phyloP scores from a whole-genome alignment of 2,888 invertebrate species.

The Ormyrus thymus region DNA sequence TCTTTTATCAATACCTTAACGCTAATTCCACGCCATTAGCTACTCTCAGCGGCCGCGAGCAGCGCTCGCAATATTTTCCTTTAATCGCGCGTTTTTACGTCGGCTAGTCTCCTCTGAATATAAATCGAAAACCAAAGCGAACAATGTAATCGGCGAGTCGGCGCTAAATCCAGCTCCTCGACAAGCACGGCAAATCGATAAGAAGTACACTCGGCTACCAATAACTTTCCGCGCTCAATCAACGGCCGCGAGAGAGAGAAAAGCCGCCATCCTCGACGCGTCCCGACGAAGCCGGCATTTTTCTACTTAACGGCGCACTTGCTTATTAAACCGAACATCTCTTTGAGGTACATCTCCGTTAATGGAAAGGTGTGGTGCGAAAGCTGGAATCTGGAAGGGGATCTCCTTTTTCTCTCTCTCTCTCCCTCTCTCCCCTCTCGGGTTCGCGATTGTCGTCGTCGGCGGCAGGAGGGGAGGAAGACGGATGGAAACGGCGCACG shows the following conservation, averaged over 20 bases:
- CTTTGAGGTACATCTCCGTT: slow-evolving; percentile 31
- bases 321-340: slow-evolving; percentile 43
- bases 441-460: slow-evolving; percentile 35
- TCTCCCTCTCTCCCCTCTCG: background rate
- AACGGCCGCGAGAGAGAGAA: background rate
- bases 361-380: slow-evolving; percentile 45
- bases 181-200: background rate
- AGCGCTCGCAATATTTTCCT: too few species aligned
- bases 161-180: background rate
- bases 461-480: background rate
- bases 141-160: background rate
- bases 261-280: background rate
- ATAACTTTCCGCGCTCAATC: slow-evolving; percentile 1
- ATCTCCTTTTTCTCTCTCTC: slow-evolving; percentile 13
- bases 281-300: background rate
- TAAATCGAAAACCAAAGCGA: too few species aligned
- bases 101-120: too few species aligned
- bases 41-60: too few species aligned
- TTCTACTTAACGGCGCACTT: background rate
- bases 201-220: background rate
- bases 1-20: too few species aligned
- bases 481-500: slow-evolving; percentile 40
- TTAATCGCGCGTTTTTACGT: too few species aligned
- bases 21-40: too few species aligned
- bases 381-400: slow-evolving; percentile 19